These are phyloP conservation scores for Cephalopholis sonnerati DNA, from an alignment of 2,113 vertebrate genomes.

Conservation along the genomic window DNA sequence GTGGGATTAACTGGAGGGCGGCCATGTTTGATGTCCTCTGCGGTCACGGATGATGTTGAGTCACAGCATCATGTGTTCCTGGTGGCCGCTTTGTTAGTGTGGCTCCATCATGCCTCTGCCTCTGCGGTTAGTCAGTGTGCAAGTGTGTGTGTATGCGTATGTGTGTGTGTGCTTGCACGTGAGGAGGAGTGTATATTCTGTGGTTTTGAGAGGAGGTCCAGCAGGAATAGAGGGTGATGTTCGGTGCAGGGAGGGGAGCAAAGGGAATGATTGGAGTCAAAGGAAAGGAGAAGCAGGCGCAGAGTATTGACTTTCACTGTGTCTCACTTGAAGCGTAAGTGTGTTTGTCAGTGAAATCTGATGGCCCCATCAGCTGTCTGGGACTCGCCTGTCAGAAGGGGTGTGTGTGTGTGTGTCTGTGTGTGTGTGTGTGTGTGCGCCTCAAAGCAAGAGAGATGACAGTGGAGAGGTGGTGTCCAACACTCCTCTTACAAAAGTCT, in stretches of 20 bases:
- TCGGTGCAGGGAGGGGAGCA: conserved; percentile 35
- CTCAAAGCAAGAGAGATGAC: conserved; percentile 24
- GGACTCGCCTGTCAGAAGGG: conserved; percentile 81
- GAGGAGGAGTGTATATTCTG: conserved; percentile 42
- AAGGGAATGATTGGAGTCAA: conserved; percentile 53
- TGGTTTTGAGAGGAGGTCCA: conserved; percentile 59
- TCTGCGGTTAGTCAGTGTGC: conserved; percentile 54
- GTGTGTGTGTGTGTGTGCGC: conserved; percentile 17
- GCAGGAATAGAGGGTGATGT: conserved; percentile 47
- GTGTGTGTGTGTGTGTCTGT: conserved; percentile 42
- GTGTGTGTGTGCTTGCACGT: conserved; percentile 8
- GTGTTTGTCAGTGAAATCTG: conserved; percentile 93
- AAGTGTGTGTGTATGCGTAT: background rate
- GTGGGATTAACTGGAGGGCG: conserved; percentile 45
- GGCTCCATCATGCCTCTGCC: conserved; percentile 54
- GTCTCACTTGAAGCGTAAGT: conserved; percentile 90
- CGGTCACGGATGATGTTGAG: conserved; percentile 64
- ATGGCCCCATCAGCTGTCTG: conserved; percentile 91
- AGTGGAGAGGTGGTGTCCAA: conserved; percentile 17
- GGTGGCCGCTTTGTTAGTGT: conserved; percentile 54
- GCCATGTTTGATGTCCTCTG: conserved; percentile 66
- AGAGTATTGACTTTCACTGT: conserved; percentile 92
- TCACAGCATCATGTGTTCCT: conserved; percentile 65
- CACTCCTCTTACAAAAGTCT: background rate
- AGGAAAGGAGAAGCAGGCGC: conserved; percentile 60